phyloP scores from a whole-genome alignment of 2,888 invertebrate genomes.

The Augiades crinisus region DNA sequence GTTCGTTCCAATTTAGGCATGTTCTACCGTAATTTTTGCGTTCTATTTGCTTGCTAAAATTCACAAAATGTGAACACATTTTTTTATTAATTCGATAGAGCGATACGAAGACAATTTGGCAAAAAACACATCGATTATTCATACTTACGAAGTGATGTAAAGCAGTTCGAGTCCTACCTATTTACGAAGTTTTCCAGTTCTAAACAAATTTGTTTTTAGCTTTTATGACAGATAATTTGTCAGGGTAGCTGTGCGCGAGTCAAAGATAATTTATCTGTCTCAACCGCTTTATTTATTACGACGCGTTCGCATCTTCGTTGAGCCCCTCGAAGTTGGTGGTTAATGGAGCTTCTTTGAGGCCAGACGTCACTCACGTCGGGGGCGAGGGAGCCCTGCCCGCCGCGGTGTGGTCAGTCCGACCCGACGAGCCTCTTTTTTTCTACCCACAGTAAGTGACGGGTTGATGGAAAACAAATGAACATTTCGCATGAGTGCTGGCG shows the following conservation, averaged over 20 bases:
- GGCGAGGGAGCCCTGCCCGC: slow-evolving; percentile 21
- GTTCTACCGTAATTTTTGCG: slow-evolving; percentile 50
- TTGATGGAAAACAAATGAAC: slow-evolving; percentile 61
- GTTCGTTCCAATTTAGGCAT: slow-evolving; percentile 51
- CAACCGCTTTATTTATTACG: slow-evolving; percentile 78
- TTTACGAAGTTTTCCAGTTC: slow-evolving; percentile 69
- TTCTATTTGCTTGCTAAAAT: slow-evolving; percentile 46
- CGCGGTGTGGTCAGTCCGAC: slow-evolving; percentile 48
- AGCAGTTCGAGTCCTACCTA: slow-evolving; percentile 54
- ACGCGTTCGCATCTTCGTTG: slow-evolving; percentile 72
- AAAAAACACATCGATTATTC: slow-evolving; percentile 36
- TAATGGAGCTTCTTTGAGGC: slow-evolving; percentile 73
- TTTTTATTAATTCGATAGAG: slow-evolving; percentile 27
- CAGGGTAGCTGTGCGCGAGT: slow-evolving; percentile 72
- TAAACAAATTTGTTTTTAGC: slow-evolving; percentile 74
- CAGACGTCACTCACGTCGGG: slow-evolving; percentile 57
- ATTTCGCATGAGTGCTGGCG: slow-evolving; percentile 37
- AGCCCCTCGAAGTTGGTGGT: slow-evolving; percentile 73
- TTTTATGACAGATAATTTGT: slow-evolving; percentile 79
- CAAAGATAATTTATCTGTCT: slow-evolving; percentile 81
- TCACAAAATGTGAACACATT: slow-evolving; percentile 38
- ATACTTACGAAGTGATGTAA: slow-evolving; percentile 41
- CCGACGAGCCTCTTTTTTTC: slow-evolving; percentile 49
- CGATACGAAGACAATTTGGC: slow-evolving; percentile 10
- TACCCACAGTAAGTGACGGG: slow-evolving; percentile 51